Evolutionary conservation across 2,888 invertebrate species (phyloP), one percentile per base, ranked within the genome.

Genomic region (Chymomyza caudatula): DNA sequence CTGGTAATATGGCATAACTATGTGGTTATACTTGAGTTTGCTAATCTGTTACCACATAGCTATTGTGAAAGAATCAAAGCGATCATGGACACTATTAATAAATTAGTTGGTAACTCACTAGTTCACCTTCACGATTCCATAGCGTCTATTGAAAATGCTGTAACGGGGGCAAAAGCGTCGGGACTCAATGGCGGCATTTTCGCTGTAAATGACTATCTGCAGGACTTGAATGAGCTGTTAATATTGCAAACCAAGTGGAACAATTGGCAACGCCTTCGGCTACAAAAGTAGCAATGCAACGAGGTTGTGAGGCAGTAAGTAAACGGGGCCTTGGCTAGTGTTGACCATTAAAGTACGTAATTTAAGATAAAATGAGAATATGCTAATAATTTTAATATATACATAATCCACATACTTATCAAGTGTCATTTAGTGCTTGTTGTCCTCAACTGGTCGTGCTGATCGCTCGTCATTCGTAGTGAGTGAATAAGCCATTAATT

Each of bases 51-150:
- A 0, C 1, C 5, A 11, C 15, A 1, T 37, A 82, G 82, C 47
- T 56, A 67, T 20, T 82, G 82, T 44, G 37, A 15, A 0, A 47
- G 65, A 47, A 78, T 85, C 8, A 76, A 71, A 37, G 49, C 61
- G n/a, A 65, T 52, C 2, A 69, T 77, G 69, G 73, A 77, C 6
- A 19, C 23, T 4, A 67, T 70, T 25, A 60, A 73, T 15, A 43
- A 53, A 6, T 42, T 76, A 25, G 22, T 70, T 13, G 22, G 51
- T 2, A 11, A 49, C 11, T 56, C 58, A 43, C 0, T 19, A 23
- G 25, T 23, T 19, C 47, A 60, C 3, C 29, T 37, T 11, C 11
- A 37, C 11, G 11, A 11, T 25, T 6, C 37, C n/a, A 42, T n/a
- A 5, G 22, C 3, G n/a, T 19, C 3, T 19, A 23, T 25, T 3